These are phyloP conservation scores for Drosophila punjabiensis DNA, from an alignment of 1,140 invertebrate genomes.

Conservation along the genomic window DNA sequence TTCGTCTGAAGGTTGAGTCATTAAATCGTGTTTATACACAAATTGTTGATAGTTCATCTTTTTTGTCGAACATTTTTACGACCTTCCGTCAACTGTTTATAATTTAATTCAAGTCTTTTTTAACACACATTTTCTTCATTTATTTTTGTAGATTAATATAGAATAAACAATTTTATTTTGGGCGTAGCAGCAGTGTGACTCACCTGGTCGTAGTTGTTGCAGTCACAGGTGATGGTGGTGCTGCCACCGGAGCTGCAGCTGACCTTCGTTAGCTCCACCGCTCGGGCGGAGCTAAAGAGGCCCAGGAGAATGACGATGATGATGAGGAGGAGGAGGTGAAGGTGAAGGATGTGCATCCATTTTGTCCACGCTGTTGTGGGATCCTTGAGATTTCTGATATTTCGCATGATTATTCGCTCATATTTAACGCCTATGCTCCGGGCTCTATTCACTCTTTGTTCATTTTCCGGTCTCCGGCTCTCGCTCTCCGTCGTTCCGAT, in stretches of 20 bases:
- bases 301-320: slow-evolving; percentile 5
- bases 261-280: slow-evolving; percentile 55
- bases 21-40: slow-evolving; percentile 10
- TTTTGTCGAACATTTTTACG: not conserved
- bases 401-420: slow-evolving; percentile 66
- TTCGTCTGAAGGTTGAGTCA: slow-evolving; percentile 17
- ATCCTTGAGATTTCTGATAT: slow-evolving; percentile 76
- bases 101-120: not conserved
- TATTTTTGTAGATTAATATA: not conserved
- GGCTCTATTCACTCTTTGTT: slow-evolving; percentile 40
- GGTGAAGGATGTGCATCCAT: not conserved
- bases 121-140: not conserved
- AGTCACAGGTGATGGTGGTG: slow-evolving; percentile 80
- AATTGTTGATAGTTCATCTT: slow-evolving; percentile 4
- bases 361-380: slow-evolving; percentile 52
- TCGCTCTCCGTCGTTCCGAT: slow-evolving; percentile 16
- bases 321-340: not conserved
- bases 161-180: not conserved
- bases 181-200: slow-evolving; percentile 17
- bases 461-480: slow-evolving; percentile 16
- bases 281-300: not conserved
- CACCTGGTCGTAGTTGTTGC: slow-evolving; percentile 70
- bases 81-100: slow-evolving; percentile 9
- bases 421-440: slow-evolving; percentile 33
- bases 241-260: slow-evolving; percentile 67